A percentile compares a stretch with the other conserved stretches of the same genome.
These are phyloP conservation scores for Myrmecobius fasciatus DNA, from an alignment of 2,113 vertebrate species.

Conservation along the genomic window DNA sequence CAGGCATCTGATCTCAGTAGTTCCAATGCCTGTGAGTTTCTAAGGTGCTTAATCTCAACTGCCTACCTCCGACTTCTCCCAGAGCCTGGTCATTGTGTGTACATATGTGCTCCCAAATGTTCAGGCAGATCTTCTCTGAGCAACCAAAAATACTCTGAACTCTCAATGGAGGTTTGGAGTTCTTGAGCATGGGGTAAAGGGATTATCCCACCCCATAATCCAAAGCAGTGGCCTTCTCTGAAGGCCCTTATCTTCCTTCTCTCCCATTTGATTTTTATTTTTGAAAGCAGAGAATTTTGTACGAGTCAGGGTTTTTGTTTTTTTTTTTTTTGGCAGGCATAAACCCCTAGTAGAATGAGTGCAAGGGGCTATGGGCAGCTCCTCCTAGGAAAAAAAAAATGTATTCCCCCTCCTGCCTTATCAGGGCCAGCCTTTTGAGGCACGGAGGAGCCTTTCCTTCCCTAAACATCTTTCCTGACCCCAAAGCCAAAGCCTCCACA, in stretches of 20 bases:
- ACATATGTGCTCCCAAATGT: neutral
- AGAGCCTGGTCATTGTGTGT: neutral
- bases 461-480: neutral
- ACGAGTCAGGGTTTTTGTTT: neutral
- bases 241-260: neutral
- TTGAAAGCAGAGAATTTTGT: slow-evolving; percentile 1
- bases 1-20: neutral
- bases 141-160: neutral
- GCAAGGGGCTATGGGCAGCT: neutral
- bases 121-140: slow-evolving; percentile 7
- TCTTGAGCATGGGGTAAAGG: neutral
- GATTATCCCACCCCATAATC: neutral
- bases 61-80: neutral
- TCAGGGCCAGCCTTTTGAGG: neutral
- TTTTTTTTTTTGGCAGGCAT: neutral
- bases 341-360: neutral
- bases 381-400: neutral
- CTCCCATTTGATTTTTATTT: neutral
- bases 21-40: neutral
- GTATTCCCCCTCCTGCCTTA: neutral
- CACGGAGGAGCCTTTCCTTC: neutral
- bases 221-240: neutral
- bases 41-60: neutral
- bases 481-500: slow-evolving; percentile 11
- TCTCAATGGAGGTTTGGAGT: neutral